These are phyloP conservation scores for Sthenelais limicola DNA, from an alignment of 2,888 invertebrate genomes.

Conservation along the genomic window DNA sequence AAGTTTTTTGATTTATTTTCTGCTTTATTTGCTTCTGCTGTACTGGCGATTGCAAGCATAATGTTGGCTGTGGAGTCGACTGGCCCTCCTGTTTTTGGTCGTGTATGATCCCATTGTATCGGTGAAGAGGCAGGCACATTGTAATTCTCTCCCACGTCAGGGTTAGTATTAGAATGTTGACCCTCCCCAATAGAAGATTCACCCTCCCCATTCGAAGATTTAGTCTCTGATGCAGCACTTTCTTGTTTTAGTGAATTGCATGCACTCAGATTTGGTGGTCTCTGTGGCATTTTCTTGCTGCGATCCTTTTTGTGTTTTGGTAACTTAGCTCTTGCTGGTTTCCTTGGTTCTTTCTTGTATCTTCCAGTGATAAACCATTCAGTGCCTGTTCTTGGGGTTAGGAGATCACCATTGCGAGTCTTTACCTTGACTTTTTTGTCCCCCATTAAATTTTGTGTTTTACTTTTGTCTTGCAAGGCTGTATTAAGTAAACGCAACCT, in stretches of 20 bases:
- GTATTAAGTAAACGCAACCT: constrained; percentile 7
- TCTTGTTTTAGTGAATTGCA: background rate
- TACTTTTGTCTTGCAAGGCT: background rate
- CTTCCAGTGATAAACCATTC: constrained; percentile 30
- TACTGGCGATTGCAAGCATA: constrained; percentile 22
- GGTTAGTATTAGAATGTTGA: background rate
- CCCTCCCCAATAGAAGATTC: constrained; percentile 8
- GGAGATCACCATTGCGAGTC: background rate
- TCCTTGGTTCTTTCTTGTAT: constrained; percentile 10
- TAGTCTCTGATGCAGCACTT: background rate
- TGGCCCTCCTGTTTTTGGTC: background rate
- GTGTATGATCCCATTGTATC: background rate
- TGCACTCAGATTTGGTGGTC: background rate
- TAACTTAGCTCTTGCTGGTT: too few relatives aligned
- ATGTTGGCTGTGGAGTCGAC: constrained; percentile 24
- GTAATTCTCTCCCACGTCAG: background rate
- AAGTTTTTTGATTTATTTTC: constrained; percentile 2
- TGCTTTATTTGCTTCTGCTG: constrained; percentile 20
- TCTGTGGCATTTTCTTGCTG: background rate
- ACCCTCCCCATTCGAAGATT: background rate
- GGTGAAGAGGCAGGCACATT: background rate
- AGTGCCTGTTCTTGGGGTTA: background rate
- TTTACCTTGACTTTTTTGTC: background rate
- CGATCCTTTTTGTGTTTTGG: background rate
- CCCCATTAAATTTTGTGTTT: background rate